A percentile compares a stretch with the other conserved stretches of the same genome.
These are phyloP conservation scores for Drosophila serrata DNA, from an alignment of 1,140 invertebrate genomes.

Conservation along the genomic window DNA sequence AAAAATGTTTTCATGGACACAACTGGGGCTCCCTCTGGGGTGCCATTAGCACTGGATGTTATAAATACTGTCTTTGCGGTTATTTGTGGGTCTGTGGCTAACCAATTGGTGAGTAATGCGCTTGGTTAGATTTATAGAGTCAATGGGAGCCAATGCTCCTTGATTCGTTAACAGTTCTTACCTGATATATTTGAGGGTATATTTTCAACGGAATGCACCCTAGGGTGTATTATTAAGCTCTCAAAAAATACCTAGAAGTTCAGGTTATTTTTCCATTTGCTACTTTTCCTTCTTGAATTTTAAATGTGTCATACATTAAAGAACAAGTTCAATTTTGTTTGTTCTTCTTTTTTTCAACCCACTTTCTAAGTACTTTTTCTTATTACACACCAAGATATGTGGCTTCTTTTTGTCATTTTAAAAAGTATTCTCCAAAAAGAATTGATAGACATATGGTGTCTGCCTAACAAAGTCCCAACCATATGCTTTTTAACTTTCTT, in stretches of 20 bases:
- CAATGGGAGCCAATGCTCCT: neutral
- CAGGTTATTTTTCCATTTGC: neutral
- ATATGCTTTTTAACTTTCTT: constrained; percentile 27
- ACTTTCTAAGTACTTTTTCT: neutral
- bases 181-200: neutral
- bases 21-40: constrained; percentile 36
- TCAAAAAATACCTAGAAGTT: neutral
- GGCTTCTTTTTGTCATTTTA: constrained; percentile 16
- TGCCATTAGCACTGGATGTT: constrained; percentile 49
- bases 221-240: neutral
- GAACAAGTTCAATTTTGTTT: neutral
- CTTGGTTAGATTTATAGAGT: constrained; percentile 37
- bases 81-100: constrained; percentile 33
- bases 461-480: constrained; percentile 15
- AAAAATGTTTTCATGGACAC: constrained; percentile 63
- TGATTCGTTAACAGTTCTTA: neutral
- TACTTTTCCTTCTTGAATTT: neutral
- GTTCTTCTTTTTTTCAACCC: neutral
- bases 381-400: neutral
- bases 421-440: constrained; percentile 20
- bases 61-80: constrained; percentile 50
- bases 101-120: constrained; percentile 47
- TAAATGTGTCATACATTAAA: neutral
- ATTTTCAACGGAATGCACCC: neutral
- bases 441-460: constrained; percentile 34